Evolutionary conservation across 1,140 invertebrate species (phyloP).

Genomic region (Matsumurasca onukii): DNA sequence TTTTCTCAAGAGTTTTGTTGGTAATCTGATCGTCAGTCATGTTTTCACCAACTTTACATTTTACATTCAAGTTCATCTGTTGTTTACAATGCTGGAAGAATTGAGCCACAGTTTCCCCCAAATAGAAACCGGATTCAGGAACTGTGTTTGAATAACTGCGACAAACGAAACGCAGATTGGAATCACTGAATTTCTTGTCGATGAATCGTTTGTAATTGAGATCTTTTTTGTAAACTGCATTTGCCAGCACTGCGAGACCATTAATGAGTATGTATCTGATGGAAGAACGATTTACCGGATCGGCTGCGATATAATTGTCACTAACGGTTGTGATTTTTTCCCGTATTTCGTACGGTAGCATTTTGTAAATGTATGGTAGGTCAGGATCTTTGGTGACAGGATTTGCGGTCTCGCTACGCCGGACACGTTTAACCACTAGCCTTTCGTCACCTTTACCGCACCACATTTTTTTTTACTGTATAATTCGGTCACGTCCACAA

Average conservation of each 20-base stretch:
- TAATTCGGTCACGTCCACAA: not conserved
- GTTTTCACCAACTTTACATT: not conserved
- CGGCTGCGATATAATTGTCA: not conserved
- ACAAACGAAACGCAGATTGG: not conserved
- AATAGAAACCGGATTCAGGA: not conserved
- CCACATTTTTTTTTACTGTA: not conserved
- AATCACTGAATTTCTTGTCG: not conserved
- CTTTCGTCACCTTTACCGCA: not conserved
- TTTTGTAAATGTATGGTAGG: not conserved
- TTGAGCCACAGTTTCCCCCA: slow-evolving; percentile 8
- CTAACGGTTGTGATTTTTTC: not conserved
- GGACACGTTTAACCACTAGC: not conserved
- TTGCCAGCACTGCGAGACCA: not conserved
- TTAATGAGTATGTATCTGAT: not conserved
- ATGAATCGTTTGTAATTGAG: not conserved
- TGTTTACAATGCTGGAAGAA: slow-evolving; percentile 21
- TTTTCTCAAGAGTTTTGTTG: not conserved
- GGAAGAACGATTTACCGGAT: not conserved
- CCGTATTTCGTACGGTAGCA: not conserved
- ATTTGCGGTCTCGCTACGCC: not conserved
- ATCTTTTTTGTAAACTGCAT: not conserved
- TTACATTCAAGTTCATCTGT: slow-evolving; percentile 16
- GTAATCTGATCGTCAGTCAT: not conserved
- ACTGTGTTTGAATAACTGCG: not conserved
- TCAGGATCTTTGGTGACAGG: not conserved